Evolutionary conservation across 2,888 invertebrate species (phyloP).

Genomic region (Drosophila mimetica): DNA sequence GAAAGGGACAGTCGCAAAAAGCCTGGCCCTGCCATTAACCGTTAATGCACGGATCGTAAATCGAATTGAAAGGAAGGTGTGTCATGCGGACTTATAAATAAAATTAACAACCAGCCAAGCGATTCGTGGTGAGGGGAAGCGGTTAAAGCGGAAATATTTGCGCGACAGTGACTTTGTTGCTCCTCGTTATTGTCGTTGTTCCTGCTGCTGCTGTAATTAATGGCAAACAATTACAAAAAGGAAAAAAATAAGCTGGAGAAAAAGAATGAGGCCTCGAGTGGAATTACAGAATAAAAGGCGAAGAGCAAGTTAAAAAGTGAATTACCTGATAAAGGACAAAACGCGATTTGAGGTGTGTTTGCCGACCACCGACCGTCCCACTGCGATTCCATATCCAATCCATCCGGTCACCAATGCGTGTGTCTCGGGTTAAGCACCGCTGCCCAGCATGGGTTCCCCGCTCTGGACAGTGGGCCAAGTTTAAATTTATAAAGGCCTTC

Average conservation of each 20-base stretch:
- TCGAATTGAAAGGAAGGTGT: conserved; percentile 72
- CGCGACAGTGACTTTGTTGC: conserved; percentile 36
- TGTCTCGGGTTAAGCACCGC: conserved; percentile 66
- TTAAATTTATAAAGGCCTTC: no score
- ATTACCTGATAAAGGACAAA: conserved; percentile 80
- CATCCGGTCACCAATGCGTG: conserved; percentile 35
- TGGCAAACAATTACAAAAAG: conserved; percentile 80
- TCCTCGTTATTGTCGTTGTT: conserved; percentile 32
- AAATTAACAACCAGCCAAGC: conserved; percentile 70
- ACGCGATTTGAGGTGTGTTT: conserved; percentile 78
- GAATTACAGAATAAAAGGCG: conserved; percentile 76
- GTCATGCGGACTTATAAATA: conserved; percentile 78
- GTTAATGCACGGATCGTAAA: conserved; percentile 63
- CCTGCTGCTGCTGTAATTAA: conserved; percentile 78
- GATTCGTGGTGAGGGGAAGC: conserved; percentile 1
- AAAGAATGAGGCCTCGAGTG: conserved; percentile 37
- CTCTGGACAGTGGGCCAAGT: conserved; percentile 56
- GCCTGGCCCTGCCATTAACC: conserved; percentile 61
- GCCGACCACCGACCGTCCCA: conserved; percentile 22
- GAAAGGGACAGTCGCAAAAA: neutral
- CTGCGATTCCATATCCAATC: conserved; percentile 26
- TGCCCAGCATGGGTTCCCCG: conserved; percentile 64
- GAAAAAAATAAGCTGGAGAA: conserved; percentile 29
- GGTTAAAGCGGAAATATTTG: conserved; percentile 74
- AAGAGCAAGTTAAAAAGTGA: conserved; percentile 79